These are phyloP conservation scores for Colaptes auratus DNA, from an alignment of 2,113 vertebrate genomes.

Conservation along the genomic window DNA sequence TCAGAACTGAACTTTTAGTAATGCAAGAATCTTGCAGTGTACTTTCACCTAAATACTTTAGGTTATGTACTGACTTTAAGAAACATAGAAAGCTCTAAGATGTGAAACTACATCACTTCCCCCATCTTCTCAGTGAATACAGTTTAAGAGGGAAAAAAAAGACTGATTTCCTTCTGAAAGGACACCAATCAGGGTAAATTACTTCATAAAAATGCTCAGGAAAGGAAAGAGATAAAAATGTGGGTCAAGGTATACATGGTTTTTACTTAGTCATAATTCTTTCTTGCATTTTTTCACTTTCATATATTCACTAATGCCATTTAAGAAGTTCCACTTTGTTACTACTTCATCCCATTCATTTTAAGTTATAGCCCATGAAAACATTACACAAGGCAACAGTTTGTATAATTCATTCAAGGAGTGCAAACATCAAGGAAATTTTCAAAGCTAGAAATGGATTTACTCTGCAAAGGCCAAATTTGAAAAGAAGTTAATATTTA, in stretches of 20 bases:
- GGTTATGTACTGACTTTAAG: background rate
- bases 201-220: background rate
- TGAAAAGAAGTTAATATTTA: constrained; percentile 33
- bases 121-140: background rate
- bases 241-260: too few species aligned
- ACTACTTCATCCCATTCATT: background rate
- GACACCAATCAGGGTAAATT: background rate
- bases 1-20: background rate
- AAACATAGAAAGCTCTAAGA: background rate
- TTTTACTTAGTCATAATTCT: too few species aligned
- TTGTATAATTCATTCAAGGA: background rate
- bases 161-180: background rate
- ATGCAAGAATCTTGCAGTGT: background rate
- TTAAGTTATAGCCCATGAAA: background rate
- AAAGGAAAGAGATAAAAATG: background rate
- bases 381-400: background rate
- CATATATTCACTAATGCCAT: background rate
- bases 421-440: background rate
- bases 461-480: background rate
- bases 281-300: background rate
- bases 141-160: background rate
- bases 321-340: background rate
- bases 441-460: background rate
- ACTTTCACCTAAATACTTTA: background rate
- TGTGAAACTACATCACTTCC: background rate